Evolutionary conservation across 2,113 vertebrate genomes (phyloP), one percentile per base, ranked within the genome.

Genomic region (Proterorhinus semilunaris): DNA sequence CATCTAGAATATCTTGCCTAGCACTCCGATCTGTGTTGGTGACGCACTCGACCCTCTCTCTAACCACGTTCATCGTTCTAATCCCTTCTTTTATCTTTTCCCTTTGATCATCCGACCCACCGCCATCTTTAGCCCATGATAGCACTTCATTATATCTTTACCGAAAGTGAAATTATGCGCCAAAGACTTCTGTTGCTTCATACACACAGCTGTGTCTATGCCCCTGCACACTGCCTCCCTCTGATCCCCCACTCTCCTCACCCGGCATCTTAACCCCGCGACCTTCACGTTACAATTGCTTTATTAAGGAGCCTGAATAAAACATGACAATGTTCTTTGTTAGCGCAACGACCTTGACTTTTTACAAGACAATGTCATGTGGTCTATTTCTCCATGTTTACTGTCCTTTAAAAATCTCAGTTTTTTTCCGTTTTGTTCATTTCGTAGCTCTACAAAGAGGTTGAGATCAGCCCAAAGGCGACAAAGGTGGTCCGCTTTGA

Each of bases 401-500:
- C 5, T 10, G 10, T 50, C 68, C 65, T 54, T 73, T 61, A 71
- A 67, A 76, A 66, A 15, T n/a, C 1, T 10, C n/a, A n/a, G n/a
- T 46, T 72, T 46, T 57, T 83, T 87, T 43, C 88, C 13, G 27
- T 42, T 36, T 36, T 36, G 27, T 5, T 36, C 27, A 5, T 36
- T 13, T 49, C 90, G 69, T 91, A 99, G 97, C 87, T 98, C 62
- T 97, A 96, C 89, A 96, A 97, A 91, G 98, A 98, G 91, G 96
- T 98, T 58, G 95, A 98, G 91, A 93, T 99, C 83, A 96, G 96
- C 85, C 89, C 94, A 75, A 98, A 96, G 90, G 89, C 90, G 27
- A 96, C 92, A 63, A 94, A 92, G 84, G 88, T 92, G 83, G 92
- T 98, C 84, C 91, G 92, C 62, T 94, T 98, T 69, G 94, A 96